phyloP scores from a whole-genome alignment of 2,797 vertebrate genomes.

The Peromyscus eremicus region DNA sequence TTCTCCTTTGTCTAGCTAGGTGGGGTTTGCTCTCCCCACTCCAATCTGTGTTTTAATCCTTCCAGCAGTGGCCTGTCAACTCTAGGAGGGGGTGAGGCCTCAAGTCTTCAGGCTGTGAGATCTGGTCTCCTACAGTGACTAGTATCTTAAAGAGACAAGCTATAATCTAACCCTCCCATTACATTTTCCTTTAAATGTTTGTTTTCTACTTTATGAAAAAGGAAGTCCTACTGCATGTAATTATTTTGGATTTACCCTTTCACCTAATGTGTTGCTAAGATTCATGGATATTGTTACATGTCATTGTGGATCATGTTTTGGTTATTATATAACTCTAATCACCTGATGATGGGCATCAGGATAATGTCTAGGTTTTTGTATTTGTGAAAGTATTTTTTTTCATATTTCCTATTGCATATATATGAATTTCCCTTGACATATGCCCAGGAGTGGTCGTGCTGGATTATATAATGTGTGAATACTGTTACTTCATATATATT shows the following conservation, averaged over 20 bases:
- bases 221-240: background rate
- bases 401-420: background rate
- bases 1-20: background rate
- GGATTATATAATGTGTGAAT: background rate
- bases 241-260: too few species aligned
- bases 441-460: background rate
- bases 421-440: background rate
- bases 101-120: background rate
- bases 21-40: background rate
- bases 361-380: constrained; percentile 34
- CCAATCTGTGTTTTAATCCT: background rate
- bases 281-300: background rate
- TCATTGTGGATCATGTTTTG: background rate
- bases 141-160: background rate
- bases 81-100: background rate
- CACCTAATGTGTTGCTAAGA: background rate
- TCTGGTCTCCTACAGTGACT: background rate
- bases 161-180: background rate
- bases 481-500: background rate
- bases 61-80: background rate
- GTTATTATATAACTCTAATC: background rate
- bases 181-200: background rate
- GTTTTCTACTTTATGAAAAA: background rate
- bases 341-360: background rate
- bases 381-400: background rate